Conservation (phyloP, 2,113 vertebrate species). For the Gallinago paraguaiae region DNA sequence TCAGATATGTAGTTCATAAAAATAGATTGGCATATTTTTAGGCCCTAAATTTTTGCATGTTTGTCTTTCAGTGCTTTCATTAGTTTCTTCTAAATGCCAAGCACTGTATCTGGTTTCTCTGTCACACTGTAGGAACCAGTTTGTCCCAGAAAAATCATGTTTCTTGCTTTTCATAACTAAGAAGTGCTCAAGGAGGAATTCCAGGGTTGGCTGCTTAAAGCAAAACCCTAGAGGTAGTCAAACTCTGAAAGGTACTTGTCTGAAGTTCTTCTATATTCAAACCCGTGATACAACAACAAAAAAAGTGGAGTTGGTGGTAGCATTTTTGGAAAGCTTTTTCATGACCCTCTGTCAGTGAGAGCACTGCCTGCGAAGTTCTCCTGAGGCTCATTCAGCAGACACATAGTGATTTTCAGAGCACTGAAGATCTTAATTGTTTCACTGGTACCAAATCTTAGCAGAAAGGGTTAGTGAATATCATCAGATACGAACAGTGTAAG, state of each 20-base stretch:
- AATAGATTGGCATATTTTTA: neutral
- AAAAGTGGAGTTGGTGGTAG: neutral
- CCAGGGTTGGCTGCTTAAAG: neutral
- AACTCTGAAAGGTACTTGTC: neutral
- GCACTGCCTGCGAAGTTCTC: neutral
- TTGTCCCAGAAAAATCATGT: neutral
- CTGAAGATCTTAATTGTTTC: neutral
- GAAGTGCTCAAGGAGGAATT: neutral
- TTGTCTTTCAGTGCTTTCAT: neutral
- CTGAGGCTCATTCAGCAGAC: neutral
- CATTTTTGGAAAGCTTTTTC: neutral
- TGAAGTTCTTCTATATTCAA: neutral
- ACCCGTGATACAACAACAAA: neutral
- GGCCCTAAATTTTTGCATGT: neutral
- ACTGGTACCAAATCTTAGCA: neutral
- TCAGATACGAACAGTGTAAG: neutral
- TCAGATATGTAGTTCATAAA: neutral
- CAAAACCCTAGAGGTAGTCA: neutral
- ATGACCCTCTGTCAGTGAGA: neutral
- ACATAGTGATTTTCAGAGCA: neutral
- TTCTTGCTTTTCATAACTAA: neutral
- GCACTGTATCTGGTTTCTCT: neutral
- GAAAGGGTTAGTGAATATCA: neutral
- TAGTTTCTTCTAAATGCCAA: neutral
- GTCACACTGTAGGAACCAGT: neutral